A percentile compares a stretch with the other conserved stretches of the same genome.
These are phyloP conservation scores for Philereme vetulata DNA, from an alignment of 2,888 invertebrate species.

Conservation along the genomic window DNA sequence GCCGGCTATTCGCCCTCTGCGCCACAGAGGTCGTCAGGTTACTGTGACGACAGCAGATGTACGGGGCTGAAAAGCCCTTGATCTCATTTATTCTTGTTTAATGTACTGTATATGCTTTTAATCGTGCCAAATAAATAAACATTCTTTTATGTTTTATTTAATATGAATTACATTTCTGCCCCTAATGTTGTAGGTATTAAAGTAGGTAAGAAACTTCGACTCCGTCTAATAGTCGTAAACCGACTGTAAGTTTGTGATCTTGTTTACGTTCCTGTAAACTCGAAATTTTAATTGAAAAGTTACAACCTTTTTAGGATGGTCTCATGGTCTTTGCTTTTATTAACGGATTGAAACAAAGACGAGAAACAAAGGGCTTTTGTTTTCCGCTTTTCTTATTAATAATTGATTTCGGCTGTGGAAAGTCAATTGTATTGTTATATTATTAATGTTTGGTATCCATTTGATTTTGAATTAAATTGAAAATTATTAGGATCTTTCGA, in stretches of 20 bases:
- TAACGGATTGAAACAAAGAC: constrained; percentile 24
- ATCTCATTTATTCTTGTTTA: too few relatives aligned
- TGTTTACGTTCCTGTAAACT: constrained; percentile 33
- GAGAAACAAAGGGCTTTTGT: constrained; percentile 13
- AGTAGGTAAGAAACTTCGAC: constrained; percentile 39
- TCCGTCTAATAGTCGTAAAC: constrained; percentile 40
- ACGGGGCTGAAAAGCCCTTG: too few relatives aligned
- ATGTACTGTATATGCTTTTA: too few relatives aligned
- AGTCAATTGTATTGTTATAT: background rate
- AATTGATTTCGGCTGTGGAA: constrained; percentile 8
- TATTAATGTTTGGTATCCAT: too few relatives aligned
- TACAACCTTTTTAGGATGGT: constrained; percentile 25
- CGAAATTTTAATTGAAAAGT: constrained; percentile 33
- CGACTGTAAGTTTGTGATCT: constrained; percentile 39
- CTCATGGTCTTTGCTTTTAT: constrained; percentile 26
- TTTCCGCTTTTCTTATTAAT: constrained; percentile 19
- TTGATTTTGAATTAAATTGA: too few relatives aligned
- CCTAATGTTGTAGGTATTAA: constrained; percentile 41
- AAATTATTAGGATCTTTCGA: too few relatives aligned
- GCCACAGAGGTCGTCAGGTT: too few relatives aligned
- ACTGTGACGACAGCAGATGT: too few relatives aligned
- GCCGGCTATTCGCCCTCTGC: too few relatives aligned
- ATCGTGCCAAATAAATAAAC: too few relatives aligned
- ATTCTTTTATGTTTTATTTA: too few relatives aligned
- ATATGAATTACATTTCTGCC: constrained; percentile 13